Evolutionary conservation across 64 coral and sea anemone species (phyloP).

Genomic region (Porites lutea): DNA sequence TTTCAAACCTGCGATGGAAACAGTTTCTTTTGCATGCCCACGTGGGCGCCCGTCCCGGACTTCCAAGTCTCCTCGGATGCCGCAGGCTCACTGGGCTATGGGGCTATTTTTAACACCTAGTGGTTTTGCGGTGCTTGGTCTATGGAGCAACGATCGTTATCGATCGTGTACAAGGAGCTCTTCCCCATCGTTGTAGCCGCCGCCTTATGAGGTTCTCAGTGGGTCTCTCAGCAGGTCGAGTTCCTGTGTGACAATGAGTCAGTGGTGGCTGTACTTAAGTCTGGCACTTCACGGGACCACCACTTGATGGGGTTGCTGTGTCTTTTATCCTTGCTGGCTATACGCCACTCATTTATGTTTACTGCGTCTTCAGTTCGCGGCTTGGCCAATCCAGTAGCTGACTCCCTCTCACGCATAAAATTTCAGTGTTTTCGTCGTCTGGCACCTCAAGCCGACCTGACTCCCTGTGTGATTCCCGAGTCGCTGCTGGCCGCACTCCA

Average conservation of each 20-base stretch:
- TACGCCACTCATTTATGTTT: neutral
- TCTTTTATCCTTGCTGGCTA: neutral
- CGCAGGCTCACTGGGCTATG: constrained; percentile 21
- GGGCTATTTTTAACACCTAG: neutral
- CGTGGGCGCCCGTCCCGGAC: constrained; percentile 20
- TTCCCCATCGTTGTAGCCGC: constrained; percentile 31
- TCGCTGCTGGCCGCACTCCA: neutral
- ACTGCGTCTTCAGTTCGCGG: neutral
- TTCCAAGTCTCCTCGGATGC: constrained; percentile 58
- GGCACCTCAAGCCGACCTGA: neutral
- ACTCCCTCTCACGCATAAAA: neutral
- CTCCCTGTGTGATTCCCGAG: neutral
- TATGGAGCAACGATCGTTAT: neutral
- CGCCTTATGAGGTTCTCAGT: neutral
- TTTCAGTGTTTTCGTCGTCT: neutral
- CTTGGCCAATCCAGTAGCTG: neutral
- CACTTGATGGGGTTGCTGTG: neutral
- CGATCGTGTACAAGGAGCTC: constrained; percentile 33
- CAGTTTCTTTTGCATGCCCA: constrained; percentile 47
- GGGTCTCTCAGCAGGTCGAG: neutral
- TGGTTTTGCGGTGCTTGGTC: constrained; percentile 16
- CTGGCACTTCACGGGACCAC: neutral
- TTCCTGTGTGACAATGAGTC: constrained; percentile 30
- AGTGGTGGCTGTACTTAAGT: constrained; percentile 22
- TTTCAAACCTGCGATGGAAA: too few species aligned